Conservation (phyloP, 1,140 invertebrate species). For the Camponotus vicinus region DNA sequence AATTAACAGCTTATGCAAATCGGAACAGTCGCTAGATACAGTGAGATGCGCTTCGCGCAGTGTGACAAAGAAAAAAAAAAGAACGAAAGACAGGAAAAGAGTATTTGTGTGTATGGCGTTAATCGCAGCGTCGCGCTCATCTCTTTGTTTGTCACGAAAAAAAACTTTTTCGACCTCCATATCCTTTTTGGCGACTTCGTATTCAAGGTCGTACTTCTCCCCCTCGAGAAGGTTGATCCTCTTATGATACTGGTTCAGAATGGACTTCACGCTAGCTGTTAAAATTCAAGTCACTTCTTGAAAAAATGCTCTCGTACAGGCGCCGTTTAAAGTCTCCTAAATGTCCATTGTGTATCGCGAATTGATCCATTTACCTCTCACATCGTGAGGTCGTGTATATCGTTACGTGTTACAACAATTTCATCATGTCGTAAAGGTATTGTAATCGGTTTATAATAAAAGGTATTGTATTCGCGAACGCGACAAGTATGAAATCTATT, state of each 20-base stretch:
- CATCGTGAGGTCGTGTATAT: not conserved
- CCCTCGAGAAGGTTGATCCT: conserved; percentile 95
- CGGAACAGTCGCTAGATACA: conserved; percentile 43
- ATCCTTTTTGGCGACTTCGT: conserved; percentile 96
- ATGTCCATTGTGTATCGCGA: conserved; percentile 14
- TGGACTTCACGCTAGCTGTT: conserved; percentile 93
- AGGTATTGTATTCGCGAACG: not conserved
- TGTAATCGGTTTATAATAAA: not conserved
- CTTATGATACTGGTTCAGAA: conserved; percentile 95
- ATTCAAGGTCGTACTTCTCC: conserved; percentile 98
- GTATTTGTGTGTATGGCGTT: conserved; percentile 57
- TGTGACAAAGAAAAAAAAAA: conserved; percentile 85
- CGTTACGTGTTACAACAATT: not conserved
- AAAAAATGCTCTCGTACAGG: conserved; percentile 25
- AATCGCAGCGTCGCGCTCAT: conserved; percentile 76
- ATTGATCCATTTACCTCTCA: not conserved
- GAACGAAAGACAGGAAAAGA: conserved; percentile 50
- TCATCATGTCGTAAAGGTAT: not conserved
- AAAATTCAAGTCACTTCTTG: conserved; percentile 81
- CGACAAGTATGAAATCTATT: not conserved
- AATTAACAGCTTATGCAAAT: conserved; percentile 56
- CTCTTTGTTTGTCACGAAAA: conserved; percentile 65
- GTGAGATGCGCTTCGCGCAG: conserved; percentile 38
- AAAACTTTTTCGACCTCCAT: conserved; percentile 89
- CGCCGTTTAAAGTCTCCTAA: not conserved